Base-by-base conservation (phyloP, 1,140 invertebrate species). In the Cryptotermes secundus region DNA sequence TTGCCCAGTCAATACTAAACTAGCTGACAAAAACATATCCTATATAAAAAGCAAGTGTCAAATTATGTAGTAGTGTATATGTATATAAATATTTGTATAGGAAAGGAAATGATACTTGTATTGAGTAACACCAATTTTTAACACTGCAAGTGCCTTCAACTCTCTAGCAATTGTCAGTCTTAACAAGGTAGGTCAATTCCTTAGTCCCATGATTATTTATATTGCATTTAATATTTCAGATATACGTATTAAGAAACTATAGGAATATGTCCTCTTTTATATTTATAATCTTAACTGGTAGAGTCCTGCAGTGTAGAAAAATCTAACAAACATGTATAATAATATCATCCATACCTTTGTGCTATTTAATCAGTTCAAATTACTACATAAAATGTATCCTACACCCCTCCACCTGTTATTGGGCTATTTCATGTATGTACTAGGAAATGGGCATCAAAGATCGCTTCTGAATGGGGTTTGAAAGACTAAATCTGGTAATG, bases 281-380 rank as follows among this genome's bases (percentile, higher is more conserved):
- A 72, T 14, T 72, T 72, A 72, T 9, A 72, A 31, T 72, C 59
- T n/a, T 72, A 72, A 31, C 4, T 72, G 59, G 26, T 72, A 72
- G 59, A 31, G n/a, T 72, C 59, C 26, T 31, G 59, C 59, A 72
- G 2, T 72, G 59, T 72, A 72, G 59, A 72, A 72, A 42, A 72
- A 72, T 72, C 59, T 72, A 72, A 72, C 59, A 72, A n/a, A 72
- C 31, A n/a, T 72, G 59, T 72, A 72, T 72, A 72, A 72, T 72
- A 72, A 72, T 72, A 72, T 72, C 59, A 72, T 72, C 9, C 7
- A 4, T 6, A 72, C 3, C 26, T 72, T 72, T 72, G 59, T 72
- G 59, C 59, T 72, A 72, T 72, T 3, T 72, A n/a, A 72, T 72
- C 59, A 72, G 59, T 72, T 72, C 59, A 72, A 72, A 72, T 31